Percentiles rank a stretch among this genome's conserved stretches.
phyloP scores from a whole-genome alignment of 1,140 invertebrate species.

The Leptinotarsa texana region DNA sequence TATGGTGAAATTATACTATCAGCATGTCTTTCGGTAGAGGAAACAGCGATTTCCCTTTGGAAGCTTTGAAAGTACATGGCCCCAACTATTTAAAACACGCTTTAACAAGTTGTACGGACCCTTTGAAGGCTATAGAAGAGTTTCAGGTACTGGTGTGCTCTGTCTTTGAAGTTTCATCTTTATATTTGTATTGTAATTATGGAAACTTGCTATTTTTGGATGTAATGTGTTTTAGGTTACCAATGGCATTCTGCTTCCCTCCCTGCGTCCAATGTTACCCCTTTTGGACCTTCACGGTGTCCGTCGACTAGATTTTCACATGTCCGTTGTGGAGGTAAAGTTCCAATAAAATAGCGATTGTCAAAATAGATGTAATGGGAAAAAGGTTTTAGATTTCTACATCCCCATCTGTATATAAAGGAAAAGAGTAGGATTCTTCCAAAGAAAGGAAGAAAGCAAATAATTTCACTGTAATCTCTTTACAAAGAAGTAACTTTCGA shows the following conservation, averaged over 20 bases:
- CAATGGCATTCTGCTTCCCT: constrained; percentile 93
- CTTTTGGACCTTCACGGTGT: constrained; percentile 93
- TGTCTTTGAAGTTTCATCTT: too few species aligned
- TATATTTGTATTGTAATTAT: too few species aligned
- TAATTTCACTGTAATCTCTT: too few species aligned
- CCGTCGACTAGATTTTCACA: constrained; percentile 90
- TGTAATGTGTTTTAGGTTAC: constrained; percentile 64
- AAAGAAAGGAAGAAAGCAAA: too few species aligned
- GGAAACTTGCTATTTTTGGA: background rate
- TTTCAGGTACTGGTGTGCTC: constrained; percentile 74
- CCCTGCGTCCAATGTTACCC: constrained; percentile 90
- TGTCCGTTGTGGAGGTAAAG: constrained; percentile 84
- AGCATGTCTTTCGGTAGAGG: constrained; percentile 15
- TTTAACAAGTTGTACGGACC: constrained; percentile 93
- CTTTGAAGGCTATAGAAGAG: constrained; percentile 94
- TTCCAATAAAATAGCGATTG: background rate
- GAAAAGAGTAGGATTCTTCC: too few species aligned
- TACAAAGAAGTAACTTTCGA: too few species aligned
- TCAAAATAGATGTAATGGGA: background rate
- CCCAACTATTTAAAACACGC: constrained; percentile 87
- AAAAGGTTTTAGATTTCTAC: background rate
- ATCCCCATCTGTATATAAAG: too few species aligned
- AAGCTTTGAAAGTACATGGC: constrained; percentile 91
- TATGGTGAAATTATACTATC: background rate
- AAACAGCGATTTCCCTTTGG: constrained; percentile 61